These are phyloP conservation scores for Ashinkailepas kermadecensis DNA, from an alignment of 2,888 invertebrate genomes.

Conservation along the genomic window DNA sequence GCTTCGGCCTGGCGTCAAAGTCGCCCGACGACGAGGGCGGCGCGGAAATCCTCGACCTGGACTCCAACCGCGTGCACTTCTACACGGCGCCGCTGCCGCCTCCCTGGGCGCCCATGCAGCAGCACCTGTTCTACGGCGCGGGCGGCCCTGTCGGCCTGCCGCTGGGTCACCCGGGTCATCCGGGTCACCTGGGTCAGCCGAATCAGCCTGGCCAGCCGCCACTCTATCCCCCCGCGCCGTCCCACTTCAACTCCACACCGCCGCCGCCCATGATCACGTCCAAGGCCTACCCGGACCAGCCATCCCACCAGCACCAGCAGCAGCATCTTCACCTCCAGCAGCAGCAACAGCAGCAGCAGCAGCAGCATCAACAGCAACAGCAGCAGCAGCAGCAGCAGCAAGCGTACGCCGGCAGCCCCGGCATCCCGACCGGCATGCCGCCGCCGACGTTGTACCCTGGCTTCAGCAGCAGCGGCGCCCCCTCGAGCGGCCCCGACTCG, in stretches of 20 bases:
- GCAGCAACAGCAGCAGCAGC: background rate
- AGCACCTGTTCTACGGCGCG: background rate
- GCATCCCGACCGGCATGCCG: background rate
- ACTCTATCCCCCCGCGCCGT: background rate
- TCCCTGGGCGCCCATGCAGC: background rate
- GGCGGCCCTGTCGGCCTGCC: background rate
- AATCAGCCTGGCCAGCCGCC: background rate
- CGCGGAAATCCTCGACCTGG: conserved; percentile 32
- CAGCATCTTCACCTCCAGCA: background rate
- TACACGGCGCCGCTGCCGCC: background rate
- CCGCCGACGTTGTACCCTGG: background rate
- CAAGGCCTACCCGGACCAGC: background rate
- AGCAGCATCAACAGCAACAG: background rate
- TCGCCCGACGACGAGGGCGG: conserved; percentile 1
- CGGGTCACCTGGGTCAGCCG: background rate
- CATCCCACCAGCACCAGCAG: background rate
- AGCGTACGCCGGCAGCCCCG: background rate
- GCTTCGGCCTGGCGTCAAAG: background rate
- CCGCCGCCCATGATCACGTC: conserved; percentile 4
- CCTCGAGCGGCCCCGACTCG: conserved; percentile 24
- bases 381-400: conserved; percentile 3
- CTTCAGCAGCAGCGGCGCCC: conserved; percentile 4
- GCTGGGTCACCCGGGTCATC: background rate
- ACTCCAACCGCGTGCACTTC: conserved; percentile 31
- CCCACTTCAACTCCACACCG: background rate